These are phyloP conservation scores for Chelonoidis abingdonii DNA, from an alignment of 2,113 vertebrate genomes.

Conservation along the genomic window DNA sequence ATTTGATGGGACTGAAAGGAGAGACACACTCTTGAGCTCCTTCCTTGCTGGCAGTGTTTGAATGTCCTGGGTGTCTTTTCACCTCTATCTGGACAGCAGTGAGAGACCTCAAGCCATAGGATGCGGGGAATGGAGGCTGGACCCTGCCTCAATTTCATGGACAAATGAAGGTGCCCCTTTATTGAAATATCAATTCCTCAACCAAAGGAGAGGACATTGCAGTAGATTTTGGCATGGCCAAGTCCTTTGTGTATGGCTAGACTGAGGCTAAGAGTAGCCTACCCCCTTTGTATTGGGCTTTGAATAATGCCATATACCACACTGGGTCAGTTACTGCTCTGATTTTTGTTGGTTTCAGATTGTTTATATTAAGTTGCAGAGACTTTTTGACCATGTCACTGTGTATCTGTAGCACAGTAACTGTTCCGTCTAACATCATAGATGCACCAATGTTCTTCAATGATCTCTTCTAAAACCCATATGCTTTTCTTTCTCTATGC, in stretches of 20 bases:
- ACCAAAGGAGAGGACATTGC: neutral
- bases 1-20: neutral
- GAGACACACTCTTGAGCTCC: neutral
- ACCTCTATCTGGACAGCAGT: no score
- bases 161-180: neutral
- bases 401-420: neutral
- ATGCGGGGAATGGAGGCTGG: neutral
- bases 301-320: no score
- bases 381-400: neutral
- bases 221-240: neutral
- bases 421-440: neutral
- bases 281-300: neutral
- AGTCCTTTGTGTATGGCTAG: no score
- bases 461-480: neutral
- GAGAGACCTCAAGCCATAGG: neutral
- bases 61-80: neutral
- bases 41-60: neutral
- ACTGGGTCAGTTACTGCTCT: neutral
- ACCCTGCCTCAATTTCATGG: neutral
- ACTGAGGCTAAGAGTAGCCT: neutral
- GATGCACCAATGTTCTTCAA: neutral
- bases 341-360: neutral
- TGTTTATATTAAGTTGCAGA: neutral
- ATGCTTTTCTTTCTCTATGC: no score
- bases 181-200: neutral